Conservation (phyloP, 2,888 invertebrate genomes). For the Bhutanitis thaidina region DNA sequence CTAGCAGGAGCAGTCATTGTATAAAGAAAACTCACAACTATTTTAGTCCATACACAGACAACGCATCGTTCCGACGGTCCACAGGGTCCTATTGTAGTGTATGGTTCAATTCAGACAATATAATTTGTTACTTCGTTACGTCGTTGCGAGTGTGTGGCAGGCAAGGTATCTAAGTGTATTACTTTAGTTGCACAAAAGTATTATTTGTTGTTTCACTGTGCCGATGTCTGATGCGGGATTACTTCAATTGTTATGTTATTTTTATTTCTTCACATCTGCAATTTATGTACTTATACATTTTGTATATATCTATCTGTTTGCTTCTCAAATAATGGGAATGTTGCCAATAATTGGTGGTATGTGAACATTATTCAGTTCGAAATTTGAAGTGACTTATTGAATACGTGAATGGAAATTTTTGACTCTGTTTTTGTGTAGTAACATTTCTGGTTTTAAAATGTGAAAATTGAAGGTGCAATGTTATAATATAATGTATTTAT, state of each 20-base stretch:
- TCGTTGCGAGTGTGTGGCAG: constrained; percentile 23
- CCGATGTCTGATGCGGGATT: constrained; percentile 38
- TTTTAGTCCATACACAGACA: constrained; percentile 52
- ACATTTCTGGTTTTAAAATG: constrained; percentile 51
- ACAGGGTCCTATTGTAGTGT: constrained; percentile 69
- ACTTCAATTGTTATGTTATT: constrained; percentile 17
- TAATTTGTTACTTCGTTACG: constrained; percentile 33
- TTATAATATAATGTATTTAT: constrained; percentile 60
- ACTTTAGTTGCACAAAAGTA: constrained; percentile 18
- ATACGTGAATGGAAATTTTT: constrained; percentile 47
- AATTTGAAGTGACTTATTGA: constrained; percentile 25
- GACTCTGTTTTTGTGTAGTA: constrained; percentile 58
- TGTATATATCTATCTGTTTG: constrained; percentile 19
- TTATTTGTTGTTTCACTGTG: constrained; percentile 24
- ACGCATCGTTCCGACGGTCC: constrained; percentile 53
- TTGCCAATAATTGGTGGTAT: constrained; percentile 22
- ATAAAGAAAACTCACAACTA: constrained; percentile 51
- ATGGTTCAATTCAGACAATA: constrained; percentile 47
- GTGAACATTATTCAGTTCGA: constrained; percentile 32
- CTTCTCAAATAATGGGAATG: constrained; percentile 21
- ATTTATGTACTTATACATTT: constrained; percentile 46
- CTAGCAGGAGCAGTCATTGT: constrained; percentile 30
- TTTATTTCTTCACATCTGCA: constrained; percentile 25
- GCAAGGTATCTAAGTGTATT: constrained; percentile 16
- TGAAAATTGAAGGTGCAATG: constrained; percentile 71